Evolutionary conservation across 2,797 vertebrate species (phyloP).

Genomic region (Rhyacichthys aspro): DNA sequence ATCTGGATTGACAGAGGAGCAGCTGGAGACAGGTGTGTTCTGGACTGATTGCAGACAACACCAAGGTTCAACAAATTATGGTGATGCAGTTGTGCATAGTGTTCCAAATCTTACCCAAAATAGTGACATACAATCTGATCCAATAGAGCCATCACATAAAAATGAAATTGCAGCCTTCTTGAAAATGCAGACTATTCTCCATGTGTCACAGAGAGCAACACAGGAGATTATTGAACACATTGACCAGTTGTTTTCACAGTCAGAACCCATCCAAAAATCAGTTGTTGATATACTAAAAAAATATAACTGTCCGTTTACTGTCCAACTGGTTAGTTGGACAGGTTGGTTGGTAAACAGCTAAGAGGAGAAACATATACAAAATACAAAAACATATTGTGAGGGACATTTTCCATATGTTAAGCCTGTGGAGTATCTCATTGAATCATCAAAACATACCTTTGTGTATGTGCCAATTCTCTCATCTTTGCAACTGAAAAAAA

Average conservation of each 20-base stretch:
- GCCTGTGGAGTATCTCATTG: conserved; percentile 7
- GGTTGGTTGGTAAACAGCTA: conserved; percentile 13
- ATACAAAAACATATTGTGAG: conserved; percentile 1
- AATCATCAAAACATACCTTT: conserved; percentile 1
- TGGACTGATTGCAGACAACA: no score
- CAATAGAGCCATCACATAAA: no score
- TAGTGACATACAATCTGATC: no score
- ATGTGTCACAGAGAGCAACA: conserved; percentile 26
- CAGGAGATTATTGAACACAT: conserved; percentile 22
- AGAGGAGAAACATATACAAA: no score
- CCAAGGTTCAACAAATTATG: no score
- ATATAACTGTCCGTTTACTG: conserved; percentile 7
- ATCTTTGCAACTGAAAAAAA: no score
- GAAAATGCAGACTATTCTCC: conserved; percentile 27
- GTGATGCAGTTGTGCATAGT: no score
- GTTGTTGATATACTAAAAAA: conserved; percentile 11
- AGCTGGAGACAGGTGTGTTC: no score
- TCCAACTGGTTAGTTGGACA: no score
- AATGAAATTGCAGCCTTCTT: no score
- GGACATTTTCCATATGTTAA: conserved; percentile 7
- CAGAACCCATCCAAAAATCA: conserved; percentile 7
- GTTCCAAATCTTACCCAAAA: no score
- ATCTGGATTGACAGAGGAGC: no score
- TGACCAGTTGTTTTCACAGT: conserved; percentile 17
- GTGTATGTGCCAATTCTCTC: conserved; percentile 15